Evolutionary conservation across 2,888 invertebrate species (phyloP).

Genomic region (Heliconius charithonia): DNA sequence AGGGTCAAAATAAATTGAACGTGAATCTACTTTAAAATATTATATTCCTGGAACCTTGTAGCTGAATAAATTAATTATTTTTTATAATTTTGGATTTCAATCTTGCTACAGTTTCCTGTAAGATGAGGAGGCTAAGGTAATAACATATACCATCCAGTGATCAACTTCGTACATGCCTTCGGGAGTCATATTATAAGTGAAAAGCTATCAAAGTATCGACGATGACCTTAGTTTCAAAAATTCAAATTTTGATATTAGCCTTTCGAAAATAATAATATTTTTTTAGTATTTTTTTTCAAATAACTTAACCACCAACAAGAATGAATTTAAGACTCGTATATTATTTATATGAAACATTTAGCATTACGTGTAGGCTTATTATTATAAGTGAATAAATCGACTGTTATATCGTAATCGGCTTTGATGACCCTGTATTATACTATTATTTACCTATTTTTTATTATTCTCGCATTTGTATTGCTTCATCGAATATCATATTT

Average conservation of each 20-base stretch:
- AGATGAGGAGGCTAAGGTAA: not conserved
- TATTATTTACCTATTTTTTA: not conserved
- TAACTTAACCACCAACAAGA: not conserved
- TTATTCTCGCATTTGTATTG: not conserved
- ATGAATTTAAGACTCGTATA: not conserved
- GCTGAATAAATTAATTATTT: not conserved
- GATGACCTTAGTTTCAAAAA: not conserved
- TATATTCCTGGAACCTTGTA: not conserved
- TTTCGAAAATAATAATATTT: not conserved
- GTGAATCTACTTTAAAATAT: not conserved
- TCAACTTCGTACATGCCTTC: not conserved
- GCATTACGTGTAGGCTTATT: not conserved
- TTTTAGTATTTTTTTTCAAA: not conserved
- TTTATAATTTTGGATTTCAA: not conserved
- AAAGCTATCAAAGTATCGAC: not conserved
- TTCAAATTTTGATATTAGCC: not conserved
- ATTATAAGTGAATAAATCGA: conserved; percentile 2
- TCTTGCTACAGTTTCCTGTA: not conserved
- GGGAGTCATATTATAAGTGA: not conserved
- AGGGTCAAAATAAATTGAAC: too few species aligned
- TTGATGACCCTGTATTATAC: not conserved
- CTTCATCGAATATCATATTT: not conserved
- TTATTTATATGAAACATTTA: not conserved
- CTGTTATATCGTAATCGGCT: conserved; percentile 1
- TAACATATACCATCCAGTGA: not conserved